phyloP scores from a whole-genome alignment of 2,797 vertebrate species.

The Macropodus opercularis region DNA sequence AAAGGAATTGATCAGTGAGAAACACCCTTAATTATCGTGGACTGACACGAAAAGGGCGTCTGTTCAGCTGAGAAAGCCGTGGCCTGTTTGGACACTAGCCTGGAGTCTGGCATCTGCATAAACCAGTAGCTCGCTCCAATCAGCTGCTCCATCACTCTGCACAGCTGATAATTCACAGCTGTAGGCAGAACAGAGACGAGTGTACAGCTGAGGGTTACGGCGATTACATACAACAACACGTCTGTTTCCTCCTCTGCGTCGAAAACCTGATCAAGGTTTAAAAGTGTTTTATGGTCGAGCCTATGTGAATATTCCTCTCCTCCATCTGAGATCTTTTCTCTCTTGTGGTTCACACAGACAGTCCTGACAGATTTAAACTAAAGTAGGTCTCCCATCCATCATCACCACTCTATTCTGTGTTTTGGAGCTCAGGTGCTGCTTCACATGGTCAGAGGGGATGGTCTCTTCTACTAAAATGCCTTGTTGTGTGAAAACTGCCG shows the following conservation, averaged over 20 bases:
- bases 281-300: background rate
- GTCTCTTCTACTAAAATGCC: background rate
- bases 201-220: background rate
- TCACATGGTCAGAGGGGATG: background rate
- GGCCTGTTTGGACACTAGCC: constrained; percentile 35
- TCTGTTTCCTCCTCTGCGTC: background rate
- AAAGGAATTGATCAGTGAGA: background rate
- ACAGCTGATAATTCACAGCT: constrained; percentile 12
- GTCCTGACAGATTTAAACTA: background rate
- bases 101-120: constrained; percentile 5
- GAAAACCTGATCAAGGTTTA: background rate
- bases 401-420: background rate
- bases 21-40: constrained; percentile 5
- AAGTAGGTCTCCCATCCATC: background rate
- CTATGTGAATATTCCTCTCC: too few species aligned
- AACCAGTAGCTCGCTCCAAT: constrained; percentile 5
- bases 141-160: constrained; percentile 17
- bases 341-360: background rate
- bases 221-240: background rate
- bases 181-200: background rate
- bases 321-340: too few species aligned
- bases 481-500: constrained; percentile 1
- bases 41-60: constrained; percentile 24
- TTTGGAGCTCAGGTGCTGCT: background rate
- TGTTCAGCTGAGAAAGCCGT: constrained; percentile 19